Evolutionary conservation across 2,113 vertebrate genomes (phyloP).

Genomic region (Nothocercus nigrocapillus): DNA sequence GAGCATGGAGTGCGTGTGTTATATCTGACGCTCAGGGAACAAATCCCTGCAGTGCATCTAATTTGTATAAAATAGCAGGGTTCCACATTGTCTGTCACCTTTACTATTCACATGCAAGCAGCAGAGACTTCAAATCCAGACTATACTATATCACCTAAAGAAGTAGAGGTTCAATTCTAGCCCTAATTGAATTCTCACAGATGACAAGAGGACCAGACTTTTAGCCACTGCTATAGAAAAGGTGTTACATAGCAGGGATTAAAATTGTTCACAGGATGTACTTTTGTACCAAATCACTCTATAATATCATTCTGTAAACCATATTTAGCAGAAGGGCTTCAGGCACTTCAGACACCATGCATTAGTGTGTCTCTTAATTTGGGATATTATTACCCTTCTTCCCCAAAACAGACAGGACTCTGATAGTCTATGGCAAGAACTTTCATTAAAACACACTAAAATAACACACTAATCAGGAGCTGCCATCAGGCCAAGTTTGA

Average conservation of each 20-base stretch:
- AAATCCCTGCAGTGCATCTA: neutral
- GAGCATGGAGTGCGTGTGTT: accelerated
- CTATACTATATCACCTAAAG: neutral
- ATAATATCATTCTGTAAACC: neutral
- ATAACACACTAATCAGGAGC: neutral
- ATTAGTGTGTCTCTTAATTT: neutral
- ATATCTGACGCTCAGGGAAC: neutral
- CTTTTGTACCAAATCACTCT: neutral
- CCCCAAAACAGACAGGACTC: neutral
- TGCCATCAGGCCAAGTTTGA: neutral
- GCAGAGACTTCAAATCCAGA: neutral
- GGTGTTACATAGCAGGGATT: neutral
- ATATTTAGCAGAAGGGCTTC: neutral
- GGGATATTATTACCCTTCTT: neutral
- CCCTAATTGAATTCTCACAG: neutral
- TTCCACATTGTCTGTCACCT: neutral
- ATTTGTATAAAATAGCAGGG: neutral
- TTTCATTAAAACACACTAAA: neutral
- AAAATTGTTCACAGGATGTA: neutral
- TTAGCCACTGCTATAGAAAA: neutral
- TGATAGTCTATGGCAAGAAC: neutral
- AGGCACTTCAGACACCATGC: neutral
- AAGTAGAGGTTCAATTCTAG: neutral
- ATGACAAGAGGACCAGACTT: neutral
- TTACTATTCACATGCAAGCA: neutral